Conservation (phyloP, 2,113 vertebrate genomes). For the Larimichthys crocea region DNA sequence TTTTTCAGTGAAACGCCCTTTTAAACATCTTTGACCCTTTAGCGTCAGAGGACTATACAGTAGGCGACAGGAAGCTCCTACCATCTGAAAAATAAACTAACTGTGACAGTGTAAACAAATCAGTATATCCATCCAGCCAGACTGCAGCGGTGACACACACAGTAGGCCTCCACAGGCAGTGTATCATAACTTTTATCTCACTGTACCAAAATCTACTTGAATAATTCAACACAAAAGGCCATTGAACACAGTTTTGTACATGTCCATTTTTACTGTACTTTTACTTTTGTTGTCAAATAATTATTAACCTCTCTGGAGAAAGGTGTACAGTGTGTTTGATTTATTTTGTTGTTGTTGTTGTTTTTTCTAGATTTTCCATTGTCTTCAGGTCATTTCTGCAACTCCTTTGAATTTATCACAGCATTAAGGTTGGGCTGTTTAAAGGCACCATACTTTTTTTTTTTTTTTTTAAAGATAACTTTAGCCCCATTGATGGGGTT, state of each 20-base stretch:
- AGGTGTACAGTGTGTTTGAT: constrained; percentile 60
- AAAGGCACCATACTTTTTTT: constrained; percentile 31
- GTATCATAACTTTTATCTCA: constrained; percentile 72
- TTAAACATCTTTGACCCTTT: constrained; percentile 55
- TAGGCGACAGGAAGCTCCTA: constrained; percentile 45
- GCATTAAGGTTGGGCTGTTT: constrained; percentile 41
- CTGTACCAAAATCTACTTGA: constrained; percentile 87
- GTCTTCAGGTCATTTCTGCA: constrained; percentile 75
- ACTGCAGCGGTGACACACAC: constrained; percentile 49
- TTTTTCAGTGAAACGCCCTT: constrained; percentile 52
- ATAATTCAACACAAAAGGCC: constrained; percentile 80
- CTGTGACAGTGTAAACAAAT: constrained; percentile 52
- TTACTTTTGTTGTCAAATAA: constrained; percentile 68
- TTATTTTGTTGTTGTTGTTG: constrained; percentile 35
- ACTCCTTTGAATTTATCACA: constrained; percentile 41
- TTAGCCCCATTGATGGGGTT: constrained; percentile 46
- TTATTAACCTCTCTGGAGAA: constrained; percentile 62
- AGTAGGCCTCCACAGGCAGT: constrained; percentile 60
- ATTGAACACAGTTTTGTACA: constrained; percentile 82
- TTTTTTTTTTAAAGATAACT: constrained; percentile 6
- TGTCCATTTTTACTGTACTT: constrained; percentile 79
- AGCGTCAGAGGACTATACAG: constrained; percentile 45
- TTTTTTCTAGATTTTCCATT: constrained; percentile 49
- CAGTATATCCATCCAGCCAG: constrained; percentile 66
- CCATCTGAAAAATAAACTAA: constrained; percentile 43